Evolutionary conservation across 2,797 vertebrate genomes (phyloP).

Genomic region (Apogon hyalosoma): DNA sequence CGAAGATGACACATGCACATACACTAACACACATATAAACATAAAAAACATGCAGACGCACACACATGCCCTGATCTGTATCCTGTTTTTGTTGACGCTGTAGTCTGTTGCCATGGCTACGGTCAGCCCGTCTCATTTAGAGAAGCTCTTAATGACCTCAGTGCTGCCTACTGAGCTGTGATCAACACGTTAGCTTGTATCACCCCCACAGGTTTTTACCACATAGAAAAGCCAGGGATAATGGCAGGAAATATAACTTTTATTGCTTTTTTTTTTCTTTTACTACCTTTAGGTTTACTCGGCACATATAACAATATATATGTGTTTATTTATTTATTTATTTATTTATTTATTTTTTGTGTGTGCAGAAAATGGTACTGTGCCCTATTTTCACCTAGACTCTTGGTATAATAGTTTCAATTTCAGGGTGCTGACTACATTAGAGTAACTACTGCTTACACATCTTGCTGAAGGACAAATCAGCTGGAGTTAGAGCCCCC

Average conservation of each 20-base stretch:
- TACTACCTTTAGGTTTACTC: not conserved
- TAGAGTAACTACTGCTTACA: not conserved
- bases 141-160: slow-evolving; percentile 64
- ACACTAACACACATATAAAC: slow-evolving; percentile 12
- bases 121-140: slow-evolving; percentile 58
- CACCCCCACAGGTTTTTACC: slow-evolving; percentile 41
- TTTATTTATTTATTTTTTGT: not conserved
- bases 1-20: too few relatives aligned
- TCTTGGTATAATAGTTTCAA: not conserved
- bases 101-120: slow-evolving; percentile 77
- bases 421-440: not conserved
- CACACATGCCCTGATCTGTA: slow-evolving; percentile 15
- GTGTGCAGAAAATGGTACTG: not conserved
- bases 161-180: slow-evolving; percentile 59
- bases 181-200: slow-evolving; percentile 62
- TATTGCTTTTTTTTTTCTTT: slow-evolving; percentile 19
- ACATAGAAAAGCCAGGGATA: not conserved
- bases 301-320: not conserved
- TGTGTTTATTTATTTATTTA: too few relatives aligned
- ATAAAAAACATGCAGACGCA: slow-evolving; percentile 6
- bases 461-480: not conserved
- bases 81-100: slow-evolving; percentile 42
- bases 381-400: not conserved
- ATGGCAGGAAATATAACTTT: slow-evolving; percentile 4
- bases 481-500: not conserved